A percentile compares a stretch with the other conserved stretches of the same genome.
Evolutionary conservation across 2,113 vertebrate genomes (phyloP).

Genomic region (Psammodynastes pulverulentus): DNA sequence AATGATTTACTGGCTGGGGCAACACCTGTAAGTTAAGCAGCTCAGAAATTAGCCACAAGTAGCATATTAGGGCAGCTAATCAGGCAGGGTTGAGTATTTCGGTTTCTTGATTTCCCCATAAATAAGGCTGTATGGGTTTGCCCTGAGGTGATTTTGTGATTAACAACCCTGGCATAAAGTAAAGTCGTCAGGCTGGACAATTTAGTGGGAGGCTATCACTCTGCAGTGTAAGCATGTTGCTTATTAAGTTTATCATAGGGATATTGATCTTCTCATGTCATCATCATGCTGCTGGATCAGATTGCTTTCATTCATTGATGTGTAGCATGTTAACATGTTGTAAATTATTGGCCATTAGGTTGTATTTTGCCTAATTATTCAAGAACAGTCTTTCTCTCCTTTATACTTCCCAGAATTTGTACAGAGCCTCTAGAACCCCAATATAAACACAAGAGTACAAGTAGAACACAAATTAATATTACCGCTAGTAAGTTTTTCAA

Average conservation of each 20-base stretch:
- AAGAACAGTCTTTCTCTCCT: conserved; percentile 10
- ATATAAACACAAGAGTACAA: neutral
- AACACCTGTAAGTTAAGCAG: conserved; percentile 92
- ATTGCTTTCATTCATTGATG: conserved; percentile 55
- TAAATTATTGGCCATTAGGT: conserved; percentile 13
- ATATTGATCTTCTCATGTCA: conserved; percentile 46
- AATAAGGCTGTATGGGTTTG: conserved; percentile 82
- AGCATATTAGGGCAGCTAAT: conserved; percentile 97
- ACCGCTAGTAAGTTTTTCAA: neutral
- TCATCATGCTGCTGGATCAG: conserved; percentile 54
- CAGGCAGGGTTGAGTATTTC: conserved; percentile 90
- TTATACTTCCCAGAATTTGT: neutral
- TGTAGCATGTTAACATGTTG: conserved; percentile 43
- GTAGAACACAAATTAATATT: neutral
- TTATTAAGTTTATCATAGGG: conserved; percentile 33
- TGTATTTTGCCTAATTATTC: conserved; percentile 17
- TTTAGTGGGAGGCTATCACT: conserved; percentile 59
- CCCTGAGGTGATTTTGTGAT: conserved; percentile 85
- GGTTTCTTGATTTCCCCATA: conserved; percentile 92
- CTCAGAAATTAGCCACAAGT: conserved; percentile 98
- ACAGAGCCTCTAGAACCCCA: neutral
- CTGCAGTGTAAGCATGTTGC: conserved; percentile 46
- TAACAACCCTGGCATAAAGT: conserved; percentile 90
- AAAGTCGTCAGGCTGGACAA: conserved; percentile 74
- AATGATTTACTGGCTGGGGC: conserved; percentile 85